These are phyloP conservation scores for human (Homo sapiens) DNA, from an alignment of 2,113 vertebrate genomes.

Conservation along the genomic window GRCh38 chr3:8007501-8008000, in stretches of 20 bases:
- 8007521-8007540: neutral
- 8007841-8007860: neutral
- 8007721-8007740: neutral
- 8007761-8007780: neutral
- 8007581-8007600: neutral
- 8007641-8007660: neutral
- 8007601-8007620: neutral
- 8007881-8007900: neutral
- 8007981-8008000: neutral
- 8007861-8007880: neutral
- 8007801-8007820: neutral
- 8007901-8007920: neutral
- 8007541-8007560: neutral
- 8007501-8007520: neutral
- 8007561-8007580: rapidly evolving
- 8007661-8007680: neutral
- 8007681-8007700: neutral
- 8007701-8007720: neutral
- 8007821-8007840: neutral
- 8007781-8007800: neutral
- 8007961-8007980: neutral
- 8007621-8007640: too few relatives aligned
- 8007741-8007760: neutral
- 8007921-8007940: neutral
- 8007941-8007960: neutral